These are phyloP conservation scores for Ivindomyrus marchei DNA, from an alignment of 2,113 vertebrate species.

Conservation along the genomic window DNA sequence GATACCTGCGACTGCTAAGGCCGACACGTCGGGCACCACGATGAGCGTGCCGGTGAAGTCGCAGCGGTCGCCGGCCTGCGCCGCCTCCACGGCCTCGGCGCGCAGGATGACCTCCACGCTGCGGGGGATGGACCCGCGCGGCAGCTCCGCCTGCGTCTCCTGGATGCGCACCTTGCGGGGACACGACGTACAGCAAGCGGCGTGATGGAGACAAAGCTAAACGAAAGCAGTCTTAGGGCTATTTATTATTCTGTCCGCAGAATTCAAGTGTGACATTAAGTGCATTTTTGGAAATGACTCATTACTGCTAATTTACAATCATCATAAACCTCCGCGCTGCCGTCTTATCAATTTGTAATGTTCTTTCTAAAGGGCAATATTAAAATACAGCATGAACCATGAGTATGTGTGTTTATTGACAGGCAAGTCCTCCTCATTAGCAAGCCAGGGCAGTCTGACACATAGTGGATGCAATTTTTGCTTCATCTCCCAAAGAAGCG, in stretches of 20 bases:
- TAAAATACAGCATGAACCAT: not conserved
- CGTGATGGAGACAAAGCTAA: not conserved
- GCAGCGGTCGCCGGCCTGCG: conserved; percentile 52
- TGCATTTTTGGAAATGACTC: not conserved
- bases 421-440: not conserved
- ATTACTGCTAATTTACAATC: not conserved
- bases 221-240: not conserved
- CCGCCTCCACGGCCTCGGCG: conserved; percentile 46
- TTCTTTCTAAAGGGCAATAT: not conserved
- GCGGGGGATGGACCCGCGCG: conserved; percentile 47
- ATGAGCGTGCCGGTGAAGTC: conserved; percentile 53
- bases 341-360: not conserved
- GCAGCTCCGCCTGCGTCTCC: conserved; percentile 52
- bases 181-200: not conserved
- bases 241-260: not conserved
- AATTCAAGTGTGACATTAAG: not conserved
- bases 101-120: conserved; percentile 53
- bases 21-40: conserved; percentile 48
- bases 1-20: conserved; percentile 38
- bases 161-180: conserved; percentile 45
- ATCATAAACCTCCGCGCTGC: not conserved
- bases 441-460: not conserved
- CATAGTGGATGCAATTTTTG: not conserved
- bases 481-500: not conserved
- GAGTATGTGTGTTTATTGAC: not conserved